Conservation (phyloP, 2,888 invertebrate species). For the Antheraea yamamai region DNA sequence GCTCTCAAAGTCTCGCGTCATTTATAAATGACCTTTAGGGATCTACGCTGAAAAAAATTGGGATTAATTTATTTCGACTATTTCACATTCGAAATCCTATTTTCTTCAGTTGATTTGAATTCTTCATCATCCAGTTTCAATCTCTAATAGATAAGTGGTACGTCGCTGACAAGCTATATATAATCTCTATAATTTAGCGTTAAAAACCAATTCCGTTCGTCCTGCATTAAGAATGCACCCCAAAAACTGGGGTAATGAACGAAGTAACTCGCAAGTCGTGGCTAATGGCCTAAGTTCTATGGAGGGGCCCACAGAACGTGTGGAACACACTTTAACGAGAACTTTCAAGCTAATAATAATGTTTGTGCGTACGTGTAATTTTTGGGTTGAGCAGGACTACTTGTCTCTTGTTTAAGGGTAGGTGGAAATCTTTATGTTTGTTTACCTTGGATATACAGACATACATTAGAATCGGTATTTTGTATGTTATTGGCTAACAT, state of each 20-base stretch:
- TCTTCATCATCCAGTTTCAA: background rate
- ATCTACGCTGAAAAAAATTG: background rate
- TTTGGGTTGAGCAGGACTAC: background rate
- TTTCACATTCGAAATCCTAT: background rate
- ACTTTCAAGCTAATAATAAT: constrained; percentile 9
- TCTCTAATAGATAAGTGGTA: background rate
- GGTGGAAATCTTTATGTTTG: background rate
- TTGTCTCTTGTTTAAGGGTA: background rate
- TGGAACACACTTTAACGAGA: constrained; percentile 16
- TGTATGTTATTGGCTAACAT: too few relatives aligned
- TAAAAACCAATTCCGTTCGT: background rate
- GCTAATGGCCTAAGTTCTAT: constrained; percentile 19
- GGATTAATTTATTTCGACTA: too few relatives aligned
- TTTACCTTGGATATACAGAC: background rate
- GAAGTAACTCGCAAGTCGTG: constrained; percentile 33
- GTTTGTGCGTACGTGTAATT: constrained; percentile 6
- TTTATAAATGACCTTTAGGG: too few relatives aligned
- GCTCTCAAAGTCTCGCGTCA: too few relatives aligned
- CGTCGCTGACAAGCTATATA: background rate
- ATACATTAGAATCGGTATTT: background rate
- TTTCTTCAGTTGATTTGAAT: constrained; percentile 2
- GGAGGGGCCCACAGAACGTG: constrained; percentile 15
- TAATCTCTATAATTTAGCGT: background rate
- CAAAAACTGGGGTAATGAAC: constrained; percentile 46
- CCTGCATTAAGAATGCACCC: constrained; percentile 48